These are phyloP conservation scores for Mus spicilegus DNA, from an alignment of 2,113 vertebrate species.

Conservation along the genomic window DNA sequence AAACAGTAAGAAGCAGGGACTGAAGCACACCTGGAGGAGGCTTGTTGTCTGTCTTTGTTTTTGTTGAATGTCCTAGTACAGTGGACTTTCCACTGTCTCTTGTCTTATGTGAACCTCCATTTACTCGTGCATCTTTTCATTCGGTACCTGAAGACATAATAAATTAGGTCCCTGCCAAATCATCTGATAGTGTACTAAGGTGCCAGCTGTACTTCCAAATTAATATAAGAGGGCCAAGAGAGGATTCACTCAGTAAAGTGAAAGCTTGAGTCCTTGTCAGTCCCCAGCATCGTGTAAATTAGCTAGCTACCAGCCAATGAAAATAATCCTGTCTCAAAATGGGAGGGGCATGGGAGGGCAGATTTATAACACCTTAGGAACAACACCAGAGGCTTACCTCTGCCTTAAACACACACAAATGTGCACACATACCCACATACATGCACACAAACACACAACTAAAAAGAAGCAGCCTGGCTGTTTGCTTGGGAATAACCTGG, in stretches of 20 bases:
- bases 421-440: too few relatives aligned
- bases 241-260: not conserved
- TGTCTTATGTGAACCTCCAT: not conserved
- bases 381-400: not conserved
- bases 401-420: not conserved
- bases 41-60: constrained; percentile 35
- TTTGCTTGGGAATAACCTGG: constrained; percentile 1
- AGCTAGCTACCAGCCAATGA: not conserved
- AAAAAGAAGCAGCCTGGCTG: not conserved
- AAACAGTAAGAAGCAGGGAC: constrained; percentile 49
- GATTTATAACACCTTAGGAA: not conserved
- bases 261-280: not conserved
- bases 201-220: not conserved
- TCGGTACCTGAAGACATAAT: not conserved
- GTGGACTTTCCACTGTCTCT: not conserved
- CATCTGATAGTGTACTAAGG: not conserved
- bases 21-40: constrained; percentile 8
- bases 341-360: too few relatives aligned
- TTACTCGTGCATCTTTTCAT: not conserved
- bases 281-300: not conserved
- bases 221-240: not conserved
- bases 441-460: not conserved
- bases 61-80: constrained; percentile 40
- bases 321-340: not conserved
- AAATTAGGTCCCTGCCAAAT: not conserved